Evolutionary conservation across 2,888 invertebrate genomes (phyloP), one percentile per base, ranked within the genome.

Genomic region (Diplolepis rosae): DNA sequence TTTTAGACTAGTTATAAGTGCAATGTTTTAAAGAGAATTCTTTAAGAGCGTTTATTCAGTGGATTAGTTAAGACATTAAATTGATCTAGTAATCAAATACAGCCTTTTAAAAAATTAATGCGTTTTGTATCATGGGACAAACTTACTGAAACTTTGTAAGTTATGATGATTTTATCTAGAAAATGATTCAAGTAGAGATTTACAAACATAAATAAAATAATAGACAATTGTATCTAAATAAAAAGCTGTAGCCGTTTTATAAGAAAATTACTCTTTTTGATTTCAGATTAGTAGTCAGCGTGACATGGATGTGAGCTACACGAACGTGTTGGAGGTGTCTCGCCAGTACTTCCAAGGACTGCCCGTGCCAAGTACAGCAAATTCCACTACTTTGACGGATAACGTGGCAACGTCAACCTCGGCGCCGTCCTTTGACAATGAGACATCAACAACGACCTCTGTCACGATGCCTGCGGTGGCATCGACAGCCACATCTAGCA

Each of bases 331-430:
- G 92, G 94, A 94, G 92, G 94, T 94, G 90, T 93, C 94, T 89
- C 93, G 95, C 89, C 94, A 94, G 91, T 95, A 94, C 90, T 95
- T 94, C 90, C 93, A 94, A 92, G 94, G 94, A 88, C 90, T 95
- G 88, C 94, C 95, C 78, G 90, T 90, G 82, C 90, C 91, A 71
- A 91, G 91, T 85, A 90, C 90, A 84, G 89, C 89, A 77, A 89
- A 89, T 82, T 85, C 88, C 67, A 80, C 82, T 72, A 80, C 77
- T 67, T 80, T 82, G 77, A 83, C 83, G 69, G 81, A 83, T 42
- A 83, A 80, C 65, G 50, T 70, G 48, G 70, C 77, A 48, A 74
- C 74, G 9, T 69, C 74, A 13, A 71, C 76, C 18, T 75, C 77
- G 35, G 27, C 75, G 35, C 65, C 73, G 35, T 67, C 73, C 50